A percentile compares a stretch with the other conserved stretches of the same genome.
Evolutionary conservation across 2,797 vertebrate genomes (phyloP).

Genomic region (Notamacropus eugenii): DNA sequence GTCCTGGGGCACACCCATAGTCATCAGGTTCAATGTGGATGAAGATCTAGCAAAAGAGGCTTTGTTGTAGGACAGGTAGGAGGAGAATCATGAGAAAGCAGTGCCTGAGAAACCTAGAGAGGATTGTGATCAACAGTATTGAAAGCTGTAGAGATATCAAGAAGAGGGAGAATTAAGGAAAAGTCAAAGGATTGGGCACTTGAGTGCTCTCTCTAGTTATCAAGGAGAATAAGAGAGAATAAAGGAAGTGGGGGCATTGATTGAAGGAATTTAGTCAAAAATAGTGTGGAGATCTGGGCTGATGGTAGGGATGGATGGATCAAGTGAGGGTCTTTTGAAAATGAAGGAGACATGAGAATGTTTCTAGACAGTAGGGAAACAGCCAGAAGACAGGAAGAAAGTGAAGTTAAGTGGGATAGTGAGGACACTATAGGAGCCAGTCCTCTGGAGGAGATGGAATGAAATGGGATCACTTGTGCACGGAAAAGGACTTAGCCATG

Average conservation of each 20-base stretch:
- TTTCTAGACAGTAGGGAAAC: not conserved
- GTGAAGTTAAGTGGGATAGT: not conserved
- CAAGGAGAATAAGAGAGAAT: not conserved
- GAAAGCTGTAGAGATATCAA: not conserved
- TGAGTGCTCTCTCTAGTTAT: too few relatives aligned
- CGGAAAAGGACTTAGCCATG: not conserved
- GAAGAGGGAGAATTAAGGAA: not conserved
- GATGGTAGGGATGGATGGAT: too few relatives aligned
- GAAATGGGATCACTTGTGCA: not conserved
- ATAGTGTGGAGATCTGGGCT: not conserved
- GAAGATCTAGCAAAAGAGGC: not conserved
- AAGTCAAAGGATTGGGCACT: not conserved
- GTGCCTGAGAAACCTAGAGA: not conserved
- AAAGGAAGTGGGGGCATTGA: not conserved
- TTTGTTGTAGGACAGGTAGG: not conserved
- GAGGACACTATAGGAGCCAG: not conserved
- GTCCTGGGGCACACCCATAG: not conserved
- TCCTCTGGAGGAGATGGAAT: not conserved
- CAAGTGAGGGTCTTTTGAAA: not conserved
- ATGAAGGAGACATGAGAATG: not conserved
- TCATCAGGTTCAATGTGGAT: not conserved
- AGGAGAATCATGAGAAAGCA: too few relatives aligned
- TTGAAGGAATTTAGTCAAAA: not conserved
- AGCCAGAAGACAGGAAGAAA: not conserved
- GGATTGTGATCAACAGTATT: not conserved